These are phyloP conservation scores for Cynopterus sphinx DNA, from an alignment of 2,797 vertebrate genomes.

Conservation along the genomic window DNA sequence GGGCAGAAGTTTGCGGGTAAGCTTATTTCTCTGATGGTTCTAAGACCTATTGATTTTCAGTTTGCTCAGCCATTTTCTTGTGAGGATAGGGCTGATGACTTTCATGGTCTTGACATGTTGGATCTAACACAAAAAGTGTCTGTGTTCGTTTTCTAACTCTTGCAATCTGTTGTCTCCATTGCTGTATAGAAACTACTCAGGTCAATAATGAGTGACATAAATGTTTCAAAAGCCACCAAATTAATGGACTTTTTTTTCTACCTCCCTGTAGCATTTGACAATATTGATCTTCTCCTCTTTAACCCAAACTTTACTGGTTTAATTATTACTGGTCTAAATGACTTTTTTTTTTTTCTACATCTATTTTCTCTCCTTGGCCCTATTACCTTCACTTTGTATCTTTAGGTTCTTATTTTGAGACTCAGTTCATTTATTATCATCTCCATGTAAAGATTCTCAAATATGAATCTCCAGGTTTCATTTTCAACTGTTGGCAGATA, in stretches of 20 bases:
- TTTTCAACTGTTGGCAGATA: neutral
- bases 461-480: neutral
- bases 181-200: neutral
- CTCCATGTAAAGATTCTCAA: neutral
- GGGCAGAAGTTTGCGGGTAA: neutral
- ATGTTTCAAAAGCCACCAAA: neutral
- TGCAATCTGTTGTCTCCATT: neutral
- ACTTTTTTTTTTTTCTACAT: neutral
- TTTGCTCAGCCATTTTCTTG: neutral
- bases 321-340: neutral
- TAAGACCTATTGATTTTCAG: neutral
- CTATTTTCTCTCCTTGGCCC: neutral
- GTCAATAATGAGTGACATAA: neutral
- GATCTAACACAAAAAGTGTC: neutral
- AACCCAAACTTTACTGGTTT: neutral
- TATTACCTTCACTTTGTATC: neutral
- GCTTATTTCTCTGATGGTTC: neutral
- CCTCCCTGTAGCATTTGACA: neutral
- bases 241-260: neutral
- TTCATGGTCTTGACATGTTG: conserved; percentile 4
- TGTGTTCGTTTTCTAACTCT: neutral
- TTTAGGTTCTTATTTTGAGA: conserved; percentile 20
- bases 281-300: neutral
- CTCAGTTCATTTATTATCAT: neutral
- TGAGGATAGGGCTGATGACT: neutral